Conservation (phyloP, 2,797 vertebrate species). For the Micropoecilia bifurca region DNA sequence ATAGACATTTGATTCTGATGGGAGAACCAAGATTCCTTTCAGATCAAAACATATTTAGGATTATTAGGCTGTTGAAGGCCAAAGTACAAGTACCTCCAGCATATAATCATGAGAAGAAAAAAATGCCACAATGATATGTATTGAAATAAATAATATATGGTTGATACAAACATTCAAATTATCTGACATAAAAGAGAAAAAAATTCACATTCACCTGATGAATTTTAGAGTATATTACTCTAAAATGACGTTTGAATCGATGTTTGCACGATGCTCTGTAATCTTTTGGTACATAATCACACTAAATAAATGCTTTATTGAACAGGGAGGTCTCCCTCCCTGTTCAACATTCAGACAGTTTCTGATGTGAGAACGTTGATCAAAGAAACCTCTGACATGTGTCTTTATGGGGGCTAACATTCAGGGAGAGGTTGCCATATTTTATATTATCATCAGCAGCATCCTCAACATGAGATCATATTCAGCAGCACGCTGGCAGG, state of each 20-base stretch:
- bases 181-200: neutral
- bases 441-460: constrained; percentile 39
- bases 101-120: neutral
- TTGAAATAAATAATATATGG: neutral
- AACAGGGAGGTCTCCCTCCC: constrained; percentile 51
- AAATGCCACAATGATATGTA: neutral
- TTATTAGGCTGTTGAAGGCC: neutral
- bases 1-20: neutral
- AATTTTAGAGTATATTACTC: neutral
- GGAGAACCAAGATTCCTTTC: neutral
- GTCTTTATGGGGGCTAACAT: constrained; percentile 77
- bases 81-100: neutral
- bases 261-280: neutral
- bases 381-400: constrained; percentile 83
- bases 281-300: constrained; percentile 19
- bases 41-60: neutral
- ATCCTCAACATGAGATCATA: constrained; percentile 48
- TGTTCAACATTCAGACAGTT: constrained; percentile 15
- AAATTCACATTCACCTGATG: neutral
- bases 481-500: constrained; percentile 52
- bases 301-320: constrained; percentile 12
- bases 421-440: constrained; percentile 67
- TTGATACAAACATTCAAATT: neutral
- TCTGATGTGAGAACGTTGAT: constrained; percentile 42
- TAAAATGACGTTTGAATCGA: neutral